phyloP scores from a whole-genome alignment of 2,797 vertebrate species.

The Sciaenops ocellatus region DNA sequence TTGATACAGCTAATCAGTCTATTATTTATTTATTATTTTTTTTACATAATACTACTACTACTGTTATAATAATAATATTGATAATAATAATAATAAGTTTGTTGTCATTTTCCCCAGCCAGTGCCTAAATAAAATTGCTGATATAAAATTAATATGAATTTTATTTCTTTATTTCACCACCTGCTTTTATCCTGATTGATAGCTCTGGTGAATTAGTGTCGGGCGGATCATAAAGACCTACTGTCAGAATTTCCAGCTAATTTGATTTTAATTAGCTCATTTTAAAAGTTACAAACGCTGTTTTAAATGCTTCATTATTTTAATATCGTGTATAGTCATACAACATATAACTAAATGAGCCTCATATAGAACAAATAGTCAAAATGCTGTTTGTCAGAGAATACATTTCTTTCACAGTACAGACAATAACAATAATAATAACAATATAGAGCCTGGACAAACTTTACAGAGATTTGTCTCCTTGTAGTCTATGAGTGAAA shows the following conservation, averaged over 20 bases:
- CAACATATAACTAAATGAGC: background rate
- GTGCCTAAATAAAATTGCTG: background rate
- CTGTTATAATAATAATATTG: conserved; percentile 12
- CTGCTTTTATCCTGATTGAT: background rate
- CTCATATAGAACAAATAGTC: conserved; percentile 1
- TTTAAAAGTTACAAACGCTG: background rate
- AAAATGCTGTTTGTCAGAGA: background rate
- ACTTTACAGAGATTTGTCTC: background rate
- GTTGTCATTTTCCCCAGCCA: background rate
- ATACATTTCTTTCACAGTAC: background rate
- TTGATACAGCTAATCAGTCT: conserved; percentile 4
- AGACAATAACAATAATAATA: background rate
- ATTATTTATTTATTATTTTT: too few species aligned
- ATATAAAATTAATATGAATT: background rate
- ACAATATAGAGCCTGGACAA: too few species aligned
- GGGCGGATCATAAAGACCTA: background rate
- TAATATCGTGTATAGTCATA: background rate
- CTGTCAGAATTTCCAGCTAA: conserved; percentile 5
- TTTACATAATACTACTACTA: too few species aligned
- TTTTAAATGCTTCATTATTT: background rate
- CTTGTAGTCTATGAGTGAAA: background rate
- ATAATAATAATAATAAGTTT: conserved; percentile 5
- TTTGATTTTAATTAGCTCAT: background rate
- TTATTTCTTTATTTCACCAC: background rate
- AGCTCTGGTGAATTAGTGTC: background rate